Conservation (phyloP, 2,888 invertebrate genomes). For the Apeira syringaria region DNA sequence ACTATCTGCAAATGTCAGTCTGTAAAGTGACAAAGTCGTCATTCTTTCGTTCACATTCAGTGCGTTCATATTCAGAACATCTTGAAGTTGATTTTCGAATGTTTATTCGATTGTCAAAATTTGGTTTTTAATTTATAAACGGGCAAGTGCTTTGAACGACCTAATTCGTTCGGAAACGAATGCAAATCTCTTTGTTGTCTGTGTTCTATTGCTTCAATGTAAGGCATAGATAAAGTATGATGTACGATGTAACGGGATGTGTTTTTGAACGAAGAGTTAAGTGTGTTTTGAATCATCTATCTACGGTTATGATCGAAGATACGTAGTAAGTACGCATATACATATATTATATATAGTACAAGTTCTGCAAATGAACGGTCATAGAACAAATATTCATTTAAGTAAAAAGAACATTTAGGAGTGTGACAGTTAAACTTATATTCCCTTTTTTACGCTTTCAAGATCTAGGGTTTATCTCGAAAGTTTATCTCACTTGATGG, state of each 20-base stretch:
- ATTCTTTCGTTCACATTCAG: constrained; percentile 13
- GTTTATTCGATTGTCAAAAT: constrained; percentile 21
- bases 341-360: too few relatives aligned
- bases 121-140: constrained; percentile 16
- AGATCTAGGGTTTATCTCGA: too few relatives aligned
- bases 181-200: constrained; percentile 79
- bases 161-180: constrained; percentile 63
- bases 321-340: too few relatives aligned
- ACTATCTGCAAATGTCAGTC: not conserved
- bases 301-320: too few relatives aligned
- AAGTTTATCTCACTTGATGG: too few relatives aligned
- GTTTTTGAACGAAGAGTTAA: constrained; percentile 41
- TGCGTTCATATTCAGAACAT: constrained; percentile 10
- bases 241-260: too few relatives aligned
- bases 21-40: constrained; percentile 20
- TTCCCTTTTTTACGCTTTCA: too few relatives aligned
- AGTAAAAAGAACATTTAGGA: too few relatives aligned
- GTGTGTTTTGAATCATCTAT: constrained; percentile 3
- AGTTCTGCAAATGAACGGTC: too few relatives aligned
- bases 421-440: too few relatives aligned
- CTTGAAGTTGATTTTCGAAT: constrained; percentile 33
- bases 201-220: constrained; percentile 61
- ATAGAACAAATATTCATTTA: too few relatives aligned
- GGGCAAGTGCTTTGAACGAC: constrained; percentile 32
- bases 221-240: too few relatives aligned